Percentiles rank a stretch among this genome's conserved stretches.
Conservation (phyloP, 2,113 vertebrate species). For the Origma solitaria region DNA sequence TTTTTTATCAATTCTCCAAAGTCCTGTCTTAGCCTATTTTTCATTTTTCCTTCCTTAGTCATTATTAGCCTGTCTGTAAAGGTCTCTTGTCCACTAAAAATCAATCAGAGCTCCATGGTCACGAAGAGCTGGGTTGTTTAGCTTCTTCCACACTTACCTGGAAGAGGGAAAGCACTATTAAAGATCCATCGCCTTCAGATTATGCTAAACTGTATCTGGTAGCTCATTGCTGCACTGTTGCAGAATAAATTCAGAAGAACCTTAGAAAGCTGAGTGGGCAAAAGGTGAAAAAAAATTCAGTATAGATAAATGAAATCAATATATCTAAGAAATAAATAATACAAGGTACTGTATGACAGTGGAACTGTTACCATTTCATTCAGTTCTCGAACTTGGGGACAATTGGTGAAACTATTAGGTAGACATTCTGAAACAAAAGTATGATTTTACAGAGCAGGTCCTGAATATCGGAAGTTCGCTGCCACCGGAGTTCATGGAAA, state of each 20-base stretch:
- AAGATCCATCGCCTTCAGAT: background rate
- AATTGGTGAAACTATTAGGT: background rate
- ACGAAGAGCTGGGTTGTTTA: background rate
- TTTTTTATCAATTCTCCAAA: background rate
- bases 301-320: background rate
- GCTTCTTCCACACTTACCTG: background rate
- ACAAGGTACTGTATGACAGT: background rate
- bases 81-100: background rate
- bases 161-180: background rate
- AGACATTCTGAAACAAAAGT: background rate
- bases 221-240: background rate
- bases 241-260: background rate
- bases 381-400: background rate
- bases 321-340: background rate
- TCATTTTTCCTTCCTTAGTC: background rate
- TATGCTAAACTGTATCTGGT: background rate
- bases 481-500: background rate
- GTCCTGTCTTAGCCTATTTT: background rate
- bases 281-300: background rate
- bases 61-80: background rate
- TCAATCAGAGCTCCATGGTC: background rate
- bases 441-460: background rate
- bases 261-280: background rate
- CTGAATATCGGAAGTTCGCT: background rate
- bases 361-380: background rate